Conservation (phyloP, 2,888 invertebrate genomes). For the Tenthredo notha region DNA sequence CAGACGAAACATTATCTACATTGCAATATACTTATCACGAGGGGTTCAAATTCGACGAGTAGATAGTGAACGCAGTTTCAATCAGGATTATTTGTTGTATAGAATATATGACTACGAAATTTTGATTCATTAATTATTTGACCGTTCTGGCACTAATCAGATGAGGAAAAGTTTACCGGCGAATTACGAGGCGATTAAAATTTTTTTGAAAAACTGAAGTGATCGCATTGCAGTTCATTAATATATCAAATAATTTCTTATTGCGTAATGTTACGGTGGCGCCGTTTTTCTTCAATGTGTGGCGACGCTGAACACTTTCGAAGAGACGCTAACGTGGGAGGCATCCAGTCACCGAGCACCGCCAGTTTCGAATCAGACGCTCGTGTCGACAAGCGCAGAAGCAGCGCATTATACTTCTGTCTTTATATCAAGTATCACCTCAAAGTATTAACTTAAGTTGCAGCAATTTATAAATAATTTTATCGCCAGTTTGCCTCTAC, state of each 20-base stretch:
- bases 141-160: background rate
- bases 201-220: background rate
- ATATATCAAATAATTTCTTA: background rate
- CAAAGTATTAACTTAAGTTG: background rate
- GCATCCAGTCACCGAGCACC: conserved; percentile 29
- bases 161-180: background rate
- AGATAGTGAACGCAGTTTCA: background rate
- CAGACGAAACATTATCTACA: background rate
- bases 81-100: background rate
- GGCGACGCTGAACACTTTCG: conserved; percentile 47
- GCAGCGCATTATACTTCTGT: conserved; percentile 19
- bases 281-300: conserved; percentile 40
- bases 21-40: background rate
- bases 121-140: background rate
- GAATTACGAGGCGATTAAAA: background rate
- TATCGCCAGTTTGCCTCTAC: background rate
- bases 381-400: conserved; percentile 44
- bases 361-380: conserved; percentile 53
- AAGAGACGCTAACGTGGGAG: conserved; percentile 38
- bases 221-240: conserved; percentile 1
- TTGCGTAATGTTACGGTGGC: conserved; percentile 30
- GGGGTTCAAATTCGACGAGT: background rate
- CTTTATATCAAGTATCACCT: conserved; percentile 14
- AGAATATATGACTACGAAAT: background rate
- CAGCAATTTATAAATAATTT: conserved; percentile 2